Evolutionary conservation across 2,888 invertebrate genomes (phyloP).

Genomic region (Catocala nupta): DNA sequence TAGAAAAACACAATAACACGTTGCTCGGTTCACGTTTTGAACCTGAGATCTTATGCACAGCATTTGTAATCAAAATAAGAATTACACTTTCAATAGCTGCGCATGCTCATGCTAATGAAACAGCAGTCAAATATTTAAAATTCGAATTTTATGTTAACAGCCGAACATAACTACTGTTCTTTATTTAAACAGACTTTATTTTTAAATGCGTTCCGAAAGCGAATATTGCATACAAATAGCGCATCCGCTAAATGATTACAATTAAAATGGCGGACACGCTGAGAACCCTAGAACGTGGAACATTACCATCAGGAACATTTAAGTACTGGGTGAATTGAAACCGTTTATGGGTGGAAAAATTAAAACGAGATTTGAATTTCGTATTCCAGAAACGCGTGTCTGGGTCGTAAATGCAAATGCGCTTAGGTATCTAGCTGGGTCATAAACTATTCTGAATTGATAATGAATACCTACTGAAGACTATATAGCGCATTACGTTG

Average conservation of each 20-base stretch:
- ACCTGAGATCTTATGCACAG: too few relatives aligned
- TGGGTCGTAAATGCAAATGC: slow-evolving; percentile 54
- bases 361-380: slow-evolving; percentile 58
- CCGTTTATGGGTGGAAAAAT: slow-evolving; percentile 62
- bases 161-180: slow-evolving; percentile 19
- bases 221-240: slow-evolving; percentile 62
- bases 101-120: too few relatives aligned
- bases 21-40: too few relatives aligned
- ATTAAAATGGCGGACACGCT: slow-evolving; percentile 60
- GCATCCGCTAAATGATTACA: slow-evolving; percentile 58
- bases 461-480: slow-evolving; percentile 6
- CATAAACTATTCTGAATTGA: slow-evolving; percentile 11
- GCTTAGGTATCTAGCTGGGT: slow-evolving; percentile 14
- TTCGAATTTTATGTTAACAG: too few relatives aligned
- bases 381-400: slow-evolving; percentile 50
- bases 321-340: slow-evolving; percentile 63
- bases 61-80: too few relatives aligned
- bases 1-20: too few relatives aligned
- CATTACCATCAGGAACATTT: slow-evolving; percentile 59
- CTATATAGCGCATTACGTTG: background rate
- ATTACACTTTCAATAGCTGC: too few relatives aligned
- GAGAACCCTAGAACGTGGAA: slow-evolving; percentile 48
- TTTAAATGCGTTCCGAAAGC: slow-evolving; percentile 35
- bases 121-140: too few relatives aligned
- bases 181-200: slow-evolving; percentile 21